phyloP scores from a whole-genome alignment of 1,140 invertebrate genomes.

The Ceratosolen fusciceps region DNA sequence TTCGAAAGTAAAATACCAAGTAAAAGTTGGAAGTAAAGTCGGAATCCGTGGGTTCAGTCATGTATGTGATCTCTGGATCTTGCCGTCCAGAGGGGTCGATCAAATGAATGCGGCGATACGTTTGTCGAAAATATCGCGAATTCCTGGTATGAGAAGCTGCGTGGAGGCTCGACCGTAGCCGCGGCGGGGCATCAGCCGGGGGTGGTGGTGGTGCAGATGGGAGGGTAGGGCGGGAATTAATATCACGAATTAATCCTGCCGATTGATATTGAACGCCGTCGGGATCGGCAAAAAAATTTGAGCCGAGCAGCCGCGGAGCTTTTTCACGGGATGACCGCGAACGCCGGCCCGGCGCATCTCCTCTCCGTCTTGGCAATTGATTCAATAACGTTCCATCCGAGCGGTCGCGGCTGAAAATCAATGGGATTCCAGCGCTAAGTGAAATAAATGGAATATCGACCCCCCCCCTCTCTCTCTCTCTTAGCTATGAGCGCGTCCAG shows the following conservation, averaged over 20 bases:
- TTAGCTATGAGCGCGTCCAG: too few relatives aligned
- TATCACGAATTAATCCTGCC: constrained; percentile 24
- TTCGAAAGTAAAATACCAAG: too few relatives aligned
- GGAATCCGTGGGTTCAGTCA: too few relatives aligned
- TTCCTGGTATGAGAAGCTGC: too few relatives aligned
- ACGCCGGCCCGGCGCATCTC: background rate
- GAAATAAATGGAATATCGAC: constrained; percentile 44
- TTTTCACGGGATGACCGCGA: background rate
- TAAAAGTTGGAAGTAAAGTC: too few relatives aligned
- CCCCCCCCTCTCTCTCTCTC: too few relatives aligned
- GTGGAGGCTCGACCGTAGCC: too few relatives aligned
- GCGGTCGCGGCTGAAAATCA: background rate
- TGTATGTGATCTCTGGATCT: too few relatives aligned
- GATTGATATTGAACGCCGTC: background rate
- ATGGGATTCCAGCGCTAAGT: constrained; percentile 27
- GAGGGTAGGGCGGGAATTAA: too few relatives aligned
- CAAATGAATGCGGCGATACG: too few relatives aligned
- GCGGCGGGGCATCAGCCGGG: too few relatives aligned
- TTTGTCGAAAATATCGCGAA: background rate
- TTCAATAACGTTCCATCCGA: constrained; percentile 34
- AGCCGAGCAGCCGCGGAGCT: background rate
- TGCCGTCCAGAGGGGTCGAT: too few relatives aligned
- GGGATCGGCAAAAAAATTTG: background rate
- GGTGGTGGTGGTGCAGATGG: background rate
- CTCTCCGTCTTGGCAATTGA: background rate